Conservation (phyloP, 1,140 invertebrate genomes). For the Heterodera carotae region DNA sequence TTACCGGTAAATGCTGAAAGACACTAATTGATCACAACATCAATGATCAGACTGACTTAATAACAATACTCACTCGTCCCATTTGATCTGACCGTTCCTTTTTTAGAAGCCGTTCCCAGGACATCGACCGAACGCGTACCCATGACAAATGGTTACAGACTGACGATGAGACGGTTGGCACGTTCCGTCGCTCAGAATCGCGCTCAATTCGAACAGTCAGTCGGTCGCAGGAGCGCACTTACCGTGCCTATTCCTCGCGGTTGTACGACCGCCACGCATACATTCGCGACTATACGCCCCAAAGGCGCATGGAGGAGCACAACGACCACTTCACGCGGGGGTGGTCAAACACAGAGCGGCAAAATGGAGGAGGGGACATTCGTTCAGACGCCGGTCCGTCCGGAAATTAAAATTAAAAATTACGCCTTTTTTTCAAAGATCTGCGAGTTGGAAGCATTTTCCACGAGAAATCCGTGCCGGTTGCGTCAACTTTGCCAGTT, state of each 20-base stretch:
- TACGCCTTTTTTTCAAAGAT: background rate
- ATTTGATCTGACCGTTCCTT: background rate
- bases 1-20: conserved; percentile 9
- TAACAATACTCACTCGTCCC: background rate
- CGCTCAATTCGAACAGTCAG: conserved; percentile 12
- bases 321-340: background rate
- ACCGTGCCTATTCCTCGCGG: conserved; percentile 44
- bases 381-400: background rate
- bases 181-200: conserved; percentile 12
- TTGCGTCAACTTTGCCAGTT: background rate
- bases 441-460: background rate
- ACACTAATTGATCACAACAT: background rate
- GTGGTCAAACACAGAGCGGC: background rate
- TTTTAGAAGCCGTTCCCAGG: conserved; percentile 41
- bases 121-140: conserved; percentile 14
- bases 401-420: background rate
- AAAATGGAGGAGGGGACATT: background rate
- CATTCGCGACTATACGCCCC: conserved; percentile 29
- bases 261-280: conserved; percentile 42
- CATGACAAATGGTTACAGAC: conserved; percentile 47
- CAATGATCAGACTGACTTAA: no score
- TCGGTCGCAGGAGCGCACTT: conserved; percentile 27
- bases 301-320: background rate
- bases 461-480: no score
- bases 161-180: conserved; percentile 8